Evolutionary conservation across 2,797 vertebrate species (phyloP).

Genomic region (Alexandromys oeconomus): DNA sequence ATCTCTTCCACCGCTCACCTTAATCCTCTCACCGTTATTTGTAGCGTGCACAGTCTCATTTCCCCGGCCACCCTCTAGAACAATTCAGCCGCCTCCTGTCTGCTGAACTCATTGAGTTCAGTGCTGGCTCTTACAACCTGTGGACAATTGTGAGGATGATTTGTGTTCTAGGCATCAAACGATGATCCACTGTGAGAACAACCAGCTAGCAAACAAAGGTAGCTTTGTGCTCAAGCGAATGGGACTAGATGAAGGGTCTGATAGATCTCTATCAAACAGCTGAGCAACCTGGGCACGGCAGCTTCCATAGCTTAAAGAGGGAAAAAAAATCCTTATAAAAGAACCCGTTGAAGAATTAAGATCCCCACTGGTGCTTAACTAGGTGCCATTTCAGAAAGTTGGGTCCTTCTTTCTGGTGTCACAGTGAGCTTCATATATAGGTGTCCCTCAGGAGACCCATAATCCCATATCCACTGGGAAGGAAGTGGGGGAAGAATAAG

Average conservation of each 20-base stretch:
- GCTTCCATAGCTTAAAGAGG: background rate
- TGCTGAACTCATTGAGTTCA: background rate
- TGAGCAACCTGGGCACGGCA: background rate
- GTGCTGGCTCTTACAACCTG: background rate
- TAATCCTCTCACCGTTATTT: background rate
- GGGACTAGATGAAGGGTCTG: background rate
- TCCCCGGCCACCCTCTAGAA: background rate
- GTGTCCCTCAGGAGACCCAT: background rate
- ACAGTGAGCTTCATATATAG: background rate
- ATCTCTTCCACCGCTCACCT: background rate
- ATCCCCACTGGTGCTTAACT: no score
- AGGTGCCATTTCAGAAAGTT: background rate
- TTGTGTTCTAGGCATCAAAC: no score
- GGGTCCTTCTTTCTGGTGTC: background rate
- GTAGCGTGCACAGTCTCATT: background rate
- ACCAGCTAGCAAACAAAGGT: background rate
- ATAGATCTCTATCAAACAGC: background rate
- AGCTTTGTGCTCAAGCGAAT: no score
- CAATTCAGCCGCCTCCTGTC: background rate
- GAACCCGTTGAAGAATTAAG: background rate
- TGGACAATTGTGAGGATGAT: no score
- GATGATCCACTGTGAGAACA: no score
- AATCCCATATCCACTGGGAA: background rate
- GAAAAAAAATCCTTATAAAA: background rate
- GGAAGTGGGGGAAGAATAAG: background rate